Evolutionary conservation across 2,888 invertebrate genomes (phyloP), one percentile per base, ranked within the genome.

Genomic region (Holacanthella duospinosa): DNA sequence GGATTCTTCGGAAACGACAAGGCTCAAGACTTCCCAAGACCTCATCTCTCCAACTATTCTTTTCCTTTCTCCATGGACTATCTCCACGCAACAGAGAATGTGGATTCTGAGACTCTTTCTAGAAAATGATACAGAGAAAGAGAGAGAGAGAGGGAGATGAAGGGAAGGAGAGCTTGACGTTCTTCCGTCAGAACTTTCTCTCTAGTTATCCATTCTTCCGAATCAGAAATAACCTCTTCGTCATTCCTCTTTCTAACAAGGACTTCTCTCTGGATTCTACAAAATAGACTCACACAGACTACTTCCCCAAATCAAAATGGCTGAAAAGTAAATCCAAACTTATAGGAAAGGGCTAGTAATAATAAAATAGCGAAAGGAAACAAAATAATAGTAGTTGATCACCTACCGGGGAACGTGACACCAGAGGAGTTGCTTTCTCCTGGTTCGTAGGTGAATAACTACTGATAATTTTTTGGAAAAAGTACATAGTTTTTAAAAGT

Each of bases 1-100:
- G 48, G 48, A 48, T 48, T 48, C 48, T 48, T 48, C 48, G 16
- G 48, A 48, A 48, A 48, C 48, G 48, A 21, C 36, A 16, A 36
- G 36, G 36, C 36, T 36, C 9, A 48, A 48, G 48, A 48, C 48
- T n/a, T 48, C 36, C 16, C 36, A 16, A 36, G 36, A 16, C 6
- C 36, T 16, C 36, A 12, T 16, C 36, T 36, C 16, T 36, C 36
- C 36, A n/a, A 12, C 36, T 16, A 36, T 36, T 36, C 36, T 36
- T 36, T 12, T 36, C n/a, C n/a, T n/a, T n/a, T n/a, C n/a, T n/a
- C n/a, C n/a, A n/a, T n/a, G n/a, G n/a, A n/a, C n/a, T n/a, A n/a
- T n/a, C n/a, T n/a, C n/a, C n/a, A n/a, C n/a, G n/a, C n/a, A n/a
- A n/a, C n/a, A n/a, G n/a, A n/a, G n/a, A n/a, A n/a, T n/a, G n/a